Evolutionary conservation across 2,888 invertebrate species (phyloP).

Genomic region (Sphecodes monilicornis): DNA sequence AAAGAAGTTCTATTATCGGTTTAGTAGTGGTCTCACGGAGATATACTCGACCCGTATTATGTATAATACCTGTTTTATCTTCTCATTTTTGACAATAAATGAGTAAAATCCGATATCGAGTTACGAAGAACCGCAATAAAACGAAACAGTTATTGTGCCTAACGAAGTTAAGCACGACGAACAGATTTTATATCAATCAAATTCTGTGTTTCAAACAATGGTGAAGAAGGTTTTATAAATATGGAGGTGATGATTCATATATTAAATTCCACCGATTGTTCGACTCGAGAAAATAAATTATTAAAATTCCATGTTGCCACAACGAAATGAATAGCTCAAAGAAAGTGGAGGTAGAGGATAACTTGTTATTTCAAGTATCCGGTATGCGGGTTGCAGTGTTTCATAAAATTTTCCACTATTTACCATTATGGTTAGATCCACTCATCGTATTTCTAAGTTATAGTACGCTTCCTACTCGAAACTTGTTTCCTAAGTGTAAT

Average conservation of each 20-base stretch:
- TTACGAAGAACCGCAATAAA: too few species aligned
- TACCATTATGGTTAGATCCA: not conserved
- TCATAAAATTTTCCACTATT: constrained; percentile 7
- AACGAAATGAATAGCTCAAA: not conserved
- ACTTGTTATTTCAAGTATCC: not conserved
- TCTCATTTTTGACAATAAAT: too few species aligned
- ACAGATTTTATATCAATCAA: too few species aligned
- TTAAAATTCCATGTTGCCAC: not conserved
- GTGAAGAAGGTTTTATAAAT: not conserved
- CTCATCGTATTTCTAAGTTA: not conserved
- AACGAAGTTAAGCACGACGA: too few species aligned
- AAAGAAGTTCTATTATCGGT: too few species aligned
- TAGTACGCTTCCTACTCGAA: not conserved
- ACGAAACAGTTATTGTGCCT: too few species aligned
- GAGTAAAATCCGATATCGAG: too few species aligned
- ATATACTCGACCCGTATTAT: too few species aligned
- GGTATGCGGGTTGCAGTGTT: not conserved
- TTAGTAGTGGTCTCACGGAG: too few species aligned
- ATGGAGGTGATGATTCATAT: not conserved
- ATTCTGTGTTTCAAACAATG: not conserved
- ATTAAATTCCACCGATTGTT: not conserved
- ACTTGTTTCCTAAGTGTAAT: not conserved
- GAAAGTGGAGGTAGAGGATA: not conserved
- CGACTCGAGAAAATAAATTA: not conserved
- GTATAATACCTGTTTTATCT: too few species aligned